Evolutionary conservation across 2,797 vertebrate genomes (phyloP), one percentile per base, ranked within the genome.

Genomic region (Clarias pachynema): DNA sequence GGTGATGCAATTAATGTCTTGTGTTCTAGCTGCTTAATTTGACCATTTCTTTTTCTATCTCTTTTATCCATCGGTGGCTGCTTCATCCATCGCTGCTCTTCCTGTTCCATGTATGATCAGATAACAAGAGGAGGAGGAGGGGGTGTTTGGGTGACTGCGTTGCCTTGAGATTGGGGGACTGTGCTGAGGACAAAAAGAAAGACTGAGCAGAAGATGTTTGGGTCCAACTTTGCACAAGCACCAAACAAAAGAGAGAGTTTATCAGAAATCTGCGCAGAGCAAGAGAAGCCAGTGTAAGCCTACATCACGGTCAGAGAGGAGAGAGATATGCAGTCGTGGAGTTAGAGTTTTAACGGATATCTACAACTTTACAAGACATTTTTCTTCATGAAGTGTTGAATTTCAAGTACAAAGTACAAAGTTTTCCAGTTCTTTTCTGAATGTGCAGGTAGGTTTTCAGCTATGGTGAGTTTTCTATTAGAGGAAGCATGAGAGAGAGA

Each of bases 211-310:
- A 87, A 88, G 95, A 96, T 94, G 94, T 96, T 94, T 95, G 96
- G 96, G 97, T 96, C 95, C 94, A 94, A 96, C 90, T 92, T 98
- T 97, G 97, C 96, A 96, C 96, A 96, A 96, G 95, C 94, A 94
- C 90, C 90, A 91, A 92, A 93, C 91, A 92, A 89, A 94, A 91
- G 84, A 93, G 91, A 93, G 49, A 84, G 92, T 94, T 89, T 94
- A 93, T 95, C 97, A 97, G 94, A 93, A 96, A 96, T 93, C 93
- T 95, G 95, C 94, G 94, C 93, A 94, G 96, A 95, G 85, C 88
- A 93, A 94, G 96, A 95, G 93, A 94, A 95, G 84, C 80, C 69
- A 80, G 85, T 81, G 87, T 89, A 78, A 84, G 79, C 83, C 80
- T 93, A 95, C 92, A 95, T 95, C 94, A 93, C 95, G 96, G 85